Conservation (phyloP, 1,140 invertebrate species). For the Vanessa atalanta region DNA sequence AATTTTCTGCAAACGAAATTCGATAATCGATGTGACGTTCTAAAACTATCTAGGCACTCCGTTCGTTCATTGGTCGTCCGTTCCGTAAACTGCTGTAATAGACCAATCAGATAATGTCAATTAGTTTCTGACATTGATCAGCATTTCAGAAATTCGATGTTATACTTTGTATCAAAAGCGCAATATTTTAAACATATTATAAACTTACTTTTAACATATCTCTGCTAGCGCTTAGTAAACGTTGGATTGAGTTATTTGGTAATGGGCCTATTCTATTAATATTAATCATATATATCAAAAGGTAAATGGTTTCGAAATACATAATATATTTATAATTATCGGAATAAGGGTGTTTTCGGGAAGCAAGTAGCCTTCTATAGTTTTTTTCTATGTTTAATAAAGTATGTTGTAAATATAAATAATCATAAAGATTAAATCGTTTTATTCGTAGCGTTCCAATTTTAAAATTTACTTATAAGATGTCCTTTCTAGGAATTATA, state of each 20-base stretch:
- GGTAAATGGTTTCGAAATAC: background rate
- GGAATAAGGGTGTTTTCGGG: constrained; percentile 5
- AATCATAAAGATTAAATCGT: background rate
- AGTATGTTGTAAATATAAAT: background rate
- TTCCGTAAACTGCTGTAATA: too few relatives aligned
- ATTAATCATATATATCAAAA: background rate
- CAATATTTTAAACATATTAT: too few relatives aligned
- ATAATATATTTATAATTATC: background rate
- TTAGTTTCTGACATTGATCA: too few relatives aligned
- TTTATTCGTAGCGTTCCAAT: background rate
- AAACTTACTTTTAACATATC: too few relatives aligned
- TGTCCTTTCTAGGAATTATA: background rate
- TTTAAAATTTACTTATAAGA: too few relatives aligned
- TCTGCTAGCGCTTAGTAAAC: background rate
- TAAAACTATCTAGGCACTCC: too few relatives aligned
- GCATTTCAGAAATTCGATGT: too few relatives aligned
- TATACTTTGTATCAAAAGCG: too few relatives aligned
- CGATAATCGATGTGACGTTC: too few relatives aligned
- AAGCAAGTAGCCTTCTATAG: constrained; percentile 11
- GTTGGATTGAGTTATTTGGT: background rate
- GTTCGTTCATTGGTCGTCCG: too few relatives aligned
- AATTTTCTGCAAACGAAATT: too few relatives aligned
- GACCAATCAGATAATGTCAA: too few relatives aligned
- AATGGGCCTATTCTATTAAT: background rate
- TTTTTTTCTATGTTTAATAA: background rate